Percentiles rank a stretch among this genome's conserved stretches.
These are phyloP conservation scores for Melangyna quadrimaculata DNA, from an alignment of 2,888 invertebrate genomes.

Conservation along the genomic window DNA sequence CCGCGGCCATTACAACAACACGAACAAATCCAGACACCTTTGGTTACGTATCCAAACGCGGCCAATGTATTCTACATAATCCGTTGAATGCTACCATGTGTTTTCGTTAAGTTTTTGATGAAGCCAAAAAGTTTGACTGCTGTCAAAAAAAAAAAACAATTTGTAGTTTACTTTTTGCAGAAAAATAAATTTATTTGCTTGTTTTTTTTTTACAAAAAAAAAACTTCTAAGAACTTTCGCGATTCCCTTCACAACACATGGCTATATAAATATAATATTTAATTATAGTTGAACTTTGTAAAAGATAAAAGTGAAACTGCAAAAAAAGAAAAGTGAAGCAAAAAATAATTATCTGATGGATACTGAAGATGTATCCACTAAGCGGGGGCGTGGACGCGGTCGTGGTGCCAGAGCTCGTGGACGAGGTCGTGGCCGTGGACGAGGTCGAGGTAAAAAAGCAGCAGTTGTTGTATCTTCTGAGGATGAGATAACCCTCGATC, in stretches of 20 bases:
- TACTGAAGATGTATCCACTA: constrained; percentile 76
- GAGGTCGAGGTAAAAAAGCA: constrained; percentile 89
- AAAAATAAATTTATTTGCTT: not conserved
- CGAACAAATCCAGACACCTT: no score
- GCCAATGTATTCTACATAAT: not conserved
- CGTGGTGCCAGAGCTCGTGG: constrained; percentile 85
- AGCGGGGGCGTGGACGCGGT: constrained; percentile 79
- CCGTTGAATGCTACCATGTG: not conserved
- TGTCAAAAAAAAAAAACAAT: constrained; percentile 5
- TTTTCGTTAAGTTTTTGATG: constrained; percentile 2
- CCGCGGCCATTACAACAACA: no score
- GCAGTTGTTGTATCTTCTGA: constrained; percentile 86
- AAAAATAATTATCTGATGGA: constrained; percentile 59
- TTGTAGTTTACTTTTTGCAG: not conserved
- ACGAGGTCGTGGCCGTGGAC: constrained; percentile 89
- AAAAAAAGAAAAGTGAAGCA: not conserved
- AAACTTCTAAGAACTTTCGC: not conserved
- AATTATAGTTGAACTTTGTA: not conserved
- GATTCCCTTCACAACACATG: not conserved
- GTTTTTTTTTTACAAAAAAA: not conserved
- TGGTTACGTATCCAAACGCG: no score
- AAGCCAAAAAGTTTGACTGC: constrained; percentile 16
- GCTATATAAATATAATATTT: not conserved
- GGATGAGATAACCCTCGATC: constrained; percentile 82
- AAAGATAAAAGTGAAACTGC: not conserved